phyloP scores from a whole-genome alignment of 2,113 vertebrate species.

The Phalacrocorax aristotelis region DNA sequence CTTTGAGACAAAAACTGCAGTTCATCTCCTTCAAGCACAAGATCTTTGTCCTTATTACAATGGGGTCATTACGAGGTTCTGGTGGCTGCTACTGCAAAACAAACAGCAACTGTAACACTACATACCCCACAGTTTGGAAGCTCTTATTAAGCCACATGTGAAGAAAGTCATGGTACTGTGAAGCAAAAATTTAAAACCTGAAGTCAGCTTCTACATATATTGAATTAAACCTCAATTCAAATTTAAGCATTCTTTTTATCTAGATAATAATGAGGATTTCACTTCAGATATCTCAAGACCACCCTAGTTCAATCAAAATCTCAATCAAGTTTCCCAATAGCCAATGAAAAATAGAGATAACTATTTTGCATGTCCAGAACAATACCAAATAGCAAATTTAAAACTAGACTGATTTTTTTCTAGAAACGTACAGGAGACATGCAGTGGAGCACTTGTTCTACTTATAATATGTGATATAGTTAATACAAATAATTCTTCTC shows the following conservation, averaged over 20 bases:
- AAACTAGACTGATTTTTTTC: neutral
- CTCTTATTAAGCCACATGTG: neutral
- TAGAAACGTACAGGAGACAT: neutral
- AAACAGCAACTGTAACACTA: neutral
- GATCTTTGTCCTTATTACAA: neutral
- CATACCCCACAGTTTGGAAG: neutral
- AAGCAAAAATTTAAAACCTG: neutral
- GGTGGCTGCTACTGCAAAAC: neutral
- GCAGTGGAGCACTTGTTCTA: neutral
- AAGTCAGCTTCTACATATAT: neutral
- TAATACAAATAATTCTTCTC: neutral
- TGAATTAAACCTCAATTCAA: neutral
- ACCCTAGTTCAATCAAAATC: neutral
- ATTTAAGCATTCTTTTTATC: neutral
- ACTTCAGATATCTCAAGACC: neutral
- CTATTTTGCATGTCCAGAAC: neutral
- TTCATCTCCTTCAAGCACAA: neutral
- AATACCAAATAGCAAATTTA: neutral
- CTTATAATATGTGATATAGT: neutral
- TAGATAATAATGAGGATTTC: neutral
- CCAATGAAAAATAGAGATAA: neutral
- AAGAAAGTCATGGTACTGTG: neutral
- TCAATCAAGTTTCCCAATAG: neutral
- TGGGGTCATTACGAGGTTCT: neutral
- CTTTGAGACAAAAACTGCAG: neutral